phyloP scores from a whole-genome alignment of 2,888 invertebrate genomes.

The Antitype chi region DNA sequence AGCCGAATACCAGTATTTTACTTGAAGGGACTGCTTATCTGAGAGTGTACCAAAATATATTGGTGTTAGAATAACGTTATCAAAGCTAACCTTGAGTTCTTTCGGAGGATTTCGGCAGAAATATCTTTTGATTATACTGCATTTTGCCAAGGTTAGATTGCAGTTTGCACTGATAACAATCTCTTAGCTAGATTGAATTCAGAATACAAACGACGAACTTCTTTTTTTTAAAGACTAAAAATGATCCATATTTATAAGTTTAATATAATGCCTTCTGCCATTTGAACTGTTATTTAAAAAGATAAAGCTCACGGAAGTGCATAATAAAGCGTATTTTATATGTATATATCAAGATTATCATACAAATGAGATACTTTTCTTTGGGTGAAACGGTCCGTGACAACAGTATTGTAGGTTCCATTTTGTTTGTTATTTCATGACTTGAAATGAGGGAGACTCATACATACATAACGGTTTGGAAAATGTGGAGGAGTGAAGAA shows the following conservation, averaged over 20 bases:
- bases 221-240: not conserved
- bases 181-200: not conserved
- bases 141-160: not conserved
- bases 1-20: not conserved
- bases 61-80: constrained; percentile 1
- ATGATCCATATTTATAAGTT: not conserved
- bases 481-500: not conserved
- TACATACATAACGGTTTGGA: not conserved
- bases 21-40: not conserved
- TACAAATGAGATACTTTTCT: constrained; percentile 24
- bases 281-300: not conserved
- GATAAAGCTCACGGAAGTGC: constrained; percentile 14
- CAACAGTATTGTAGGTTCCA: not conserved
- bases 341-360: constrained; percentile 32
- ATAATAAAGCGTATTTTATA: constrained; percentile 9
- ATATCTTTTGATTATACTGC: not conserved
- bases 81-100: constrained; percentile 9
- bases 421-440: constrained; percentile 33
- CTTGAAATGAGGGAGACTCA: constrained; percentile 6
- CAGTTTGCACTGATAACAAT: not conserved
- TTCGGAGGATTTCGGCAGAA: not conserved
- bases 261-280: not conserved
- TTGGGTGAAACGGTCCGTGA: constrained; percentile 6
- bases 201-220: not conserved
- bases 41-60: not conserved